phyloP scores from a whole-genome alignment of 2,888 invertebrate species.

The Drosophila fungiperda region DNA sequence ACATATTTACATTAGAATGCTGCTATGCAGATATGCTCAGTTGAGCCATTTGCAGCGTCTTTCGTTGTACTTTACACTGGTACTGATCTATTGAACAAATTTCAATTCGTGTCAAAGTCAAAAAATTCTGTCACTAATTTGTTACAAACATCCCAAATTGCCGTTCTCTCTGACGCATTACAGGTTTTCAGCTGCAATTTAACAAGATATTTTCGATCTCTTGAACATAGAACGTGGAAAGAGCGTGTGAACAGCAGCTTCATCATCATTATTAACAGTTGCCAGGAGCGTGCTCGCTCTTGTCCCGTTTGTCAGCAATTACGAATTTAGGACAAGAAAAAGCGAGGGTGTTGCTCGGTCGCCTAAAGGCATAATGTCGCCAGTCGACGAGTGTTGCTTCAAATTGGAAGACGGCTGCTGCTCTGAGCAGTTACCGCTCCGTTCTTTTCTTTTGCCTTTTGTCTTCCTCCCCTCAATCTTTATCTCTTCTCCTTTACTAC shows the following conservation, averaged over 20 bases:
- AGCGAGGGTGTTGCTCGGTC: constrained; percentile 7
- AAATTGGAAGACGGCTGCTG: constrained; percentile 47
- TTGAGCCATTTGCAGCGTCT: not conserved
- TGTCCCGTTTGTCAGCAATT: constrained; percentile 2
- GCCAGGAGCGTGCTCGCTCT: constrained; percentile 39
- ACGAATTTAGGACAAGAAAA: constrained; percentile 38
- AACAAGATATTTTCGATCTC: constrained; percentile 1
- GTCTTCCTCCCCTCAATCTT: not conserved
- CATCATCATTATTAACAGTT: constrained; percentile 74
- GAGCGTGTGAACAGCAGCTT: constrained; percentile 53
- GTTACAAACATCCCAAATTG: not conserved
- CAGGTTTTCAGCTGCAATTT: not conserved
- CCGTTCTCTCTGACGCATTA: not conserved
- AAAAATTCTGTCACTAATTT: not conserved
- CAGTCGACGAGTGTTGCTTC: constrained; percentile 57
- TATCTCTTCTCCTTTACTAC: not conserved
- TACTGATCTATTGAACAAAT: not conserved
- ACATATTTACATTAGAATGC: not conserved
- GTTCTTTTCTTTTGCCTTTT: not conserved
- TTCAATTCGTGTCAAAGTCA: not conserved
- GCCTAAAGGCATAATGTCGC: constrained; percentile 44
- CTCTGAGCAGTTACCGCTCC: constrained; percentile 4
- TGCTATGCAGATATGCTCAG: not conserved
- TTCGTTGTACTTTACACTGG: not conserved
- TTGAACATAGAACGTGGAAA: constrained; percentile 25